These are phyloP conservation scores for Drosophila crucigera DNA, from an alignment of 2,888 invertebrate species.

Conservation along the genomic window DNA sequence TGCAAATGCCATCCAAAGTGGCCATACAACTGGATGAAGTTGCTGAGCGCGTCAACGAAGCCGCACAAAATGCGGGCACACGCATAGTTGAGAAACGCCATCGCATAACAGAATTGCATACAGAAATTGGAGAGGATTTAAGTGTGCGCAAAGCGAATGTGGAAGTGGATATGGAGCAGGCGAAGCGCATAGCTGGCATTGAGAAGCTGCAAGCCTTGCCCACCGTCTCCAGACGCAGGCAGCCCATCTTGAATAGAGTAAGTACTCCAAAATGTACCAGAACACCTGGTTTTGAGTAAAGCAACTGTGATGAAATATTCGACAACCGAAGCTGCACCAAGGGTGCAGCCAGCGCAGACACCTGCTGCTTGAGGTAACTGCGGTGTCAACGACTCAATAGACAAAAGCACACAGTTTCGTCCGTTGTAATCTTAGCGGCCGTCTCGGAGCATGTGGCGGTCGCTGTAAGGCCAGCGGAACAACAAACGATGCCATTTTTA, in stretches of 20 bases:
- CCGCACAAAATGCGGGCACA: slow-evolving; percentile 48
- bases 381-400: slow-evolving; percentile 68
- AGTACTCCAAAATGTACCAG: slow-evolving; percentile 27
- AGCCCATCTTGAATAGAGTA: slow-evolving; percentile 85
- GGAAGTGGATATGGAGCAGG: slow-evolving; percentile 60
- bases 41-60: slow-evolving; percentile 61
- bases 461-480: slow-evolving; percentile 85
- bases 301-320: slow-evolving; percentile 84
- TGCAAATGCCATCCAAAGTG: slow-evolving; percentile 41
- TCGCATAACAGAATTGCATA: slow-evolving; percentile 44
- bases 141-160: slow-evolving; percentile 55
- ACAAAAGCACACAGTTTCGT: slow-evolving; percentile 70
- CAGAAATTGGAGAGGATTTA: slow-evolving; percentile 34
- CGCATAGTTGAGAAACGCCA: slow-evolving; percentile 40
- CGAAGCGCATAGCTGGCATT: slow-evolving; percentile 84
- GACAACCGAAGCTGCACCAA: slow-evolving; percentile 82
- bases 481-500: slow-evolving; percentile 46
- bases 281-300: neutral
- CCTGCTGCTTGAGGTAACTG: slow-evolving; percentile 69
- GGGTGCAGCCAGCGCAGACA: slow-evolving; percentile 58
- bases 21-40: slow-evolving; percentile 59
- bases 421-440: slow-evolving; percentile 85
- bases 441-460: slow-evolving; percentile 64
- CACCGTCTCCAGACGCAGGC: slow-evolving; percentile 85
- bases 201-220: slow-evolving; percentile 86